phyloP scores from a whole-genome alignment of 2,113 vertebrate genomes.

The Rhynchomys soricoides region DNA sequence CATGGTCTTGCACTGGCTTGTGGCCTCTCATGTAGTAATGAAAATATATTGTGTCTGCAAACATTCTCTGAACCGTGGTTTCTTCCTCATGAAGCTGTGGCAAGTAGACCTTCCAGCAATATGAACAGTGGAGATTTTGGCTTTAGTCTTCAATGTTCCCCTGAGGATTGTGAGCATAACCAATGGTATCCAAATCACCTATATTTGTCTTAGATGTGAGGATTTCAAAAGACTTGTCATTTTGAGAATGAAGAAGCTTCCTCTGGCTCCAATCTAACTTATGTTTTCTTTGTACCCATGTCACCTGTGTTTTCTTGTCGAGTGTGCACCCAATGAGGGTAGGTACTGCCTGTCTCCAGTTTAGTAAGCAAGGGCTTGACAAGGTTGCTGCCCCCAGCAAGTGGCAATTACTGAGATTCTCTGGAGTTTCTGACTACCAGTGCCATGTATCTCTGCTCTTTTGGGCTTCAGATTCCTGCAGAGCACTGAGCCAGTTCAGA shows the following conservation, averaged over 20 bases:
- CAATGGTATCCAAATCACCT: background rate
- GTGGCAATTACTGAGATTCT: background rate
- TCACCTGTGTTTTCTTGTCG: background rate
- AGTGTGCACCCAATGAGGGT: background rate
- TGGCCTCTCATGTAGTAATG: background rate
- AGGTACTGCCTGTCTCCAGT: no score
- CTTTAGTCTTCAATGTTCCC: background rate
- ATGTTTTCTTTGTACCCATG: background rate
- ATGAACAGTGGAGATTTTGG: background rate
- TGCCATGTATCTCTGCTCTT: background rate
- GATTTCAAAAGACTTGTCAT: background rate
- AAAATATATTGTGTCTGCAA: background rate
- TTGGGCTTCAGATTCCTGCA: background rate
- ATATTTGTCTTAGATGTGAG: background rate
- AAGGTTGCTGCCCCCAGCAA: background rate
- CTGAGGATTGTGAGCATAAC: background rate
- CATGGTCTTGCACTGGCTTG: background rate
- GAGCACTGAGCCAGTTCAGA: background rate
- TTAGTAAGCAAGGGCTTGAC: background rate
- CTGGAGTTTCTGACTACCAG: background rate
- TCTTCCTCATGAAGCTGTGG: background rate
- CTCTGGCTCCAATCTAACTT: background rate
- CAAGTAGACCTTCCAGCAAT: background rate
- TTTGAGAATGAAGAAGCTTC: background rate
- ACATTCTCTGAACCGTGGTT: background rate